These are phyloP conservation scores for Electrona antarctica DNA, from an alignment of 2,113 vertebrate species.

Conservation along the genomic window DNA sequence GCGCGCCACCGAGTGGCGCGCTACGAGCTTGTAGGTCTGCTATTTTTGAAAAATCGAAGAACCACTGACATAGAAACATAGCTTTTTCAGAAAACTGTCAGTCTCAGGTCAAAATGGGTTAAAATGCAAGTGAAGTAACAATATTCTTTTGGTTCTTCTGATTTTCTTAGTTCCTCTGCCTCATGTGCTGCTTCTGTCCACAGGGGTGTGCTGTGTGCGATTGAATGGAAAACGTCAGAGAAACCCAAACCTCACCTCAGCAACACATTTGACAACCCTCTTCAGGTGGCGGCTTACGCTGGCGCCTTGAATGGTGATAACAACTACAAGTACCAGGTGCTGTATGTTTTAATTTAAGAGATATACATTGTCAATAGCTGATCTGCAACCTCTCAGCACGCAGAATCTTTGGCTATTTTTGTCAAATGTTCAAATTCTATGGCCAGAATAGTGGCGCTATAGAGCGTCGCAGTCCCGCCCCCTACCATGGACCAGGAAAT, in stretches of 20 bases:
- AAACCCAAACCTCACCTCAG: conserved; percentile 87
- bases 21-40: too few species aligned
- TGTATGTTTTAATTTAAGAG: conserved; percentile 33
- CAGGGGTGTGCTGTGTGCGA: conserved; percentile 90
- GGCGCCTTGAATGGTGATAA: conserved; percentile 90
- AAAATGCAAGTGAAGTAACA: not conserved
- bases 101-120: too few species aligned
- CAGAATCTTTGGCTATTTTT: too few species aligned
- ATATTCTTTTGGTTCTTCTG: not conserved
- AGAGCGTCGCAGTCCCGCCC: too few species aligned
- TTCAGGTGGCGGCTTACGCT: conserved; percentile 93
- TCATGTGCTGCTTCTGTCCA: conserved; percentile 24
- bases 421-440: too few species aligned
- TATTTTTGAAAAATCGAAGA: too few species aligned
- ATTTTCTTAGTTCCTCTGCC: not conserved
- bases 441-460: too few species aligned
- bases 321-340: conserved; percentile 93
- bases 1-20: too few species aligned
- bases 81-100: too few species aligned
- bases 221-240: conserved; percentile 98
- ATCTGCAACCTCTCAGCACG: too few species aligned
- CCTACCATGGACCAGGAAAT: too few species aligned
- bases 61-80: too few species aligned
- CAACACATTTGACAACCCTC: conserved; percentile 92
- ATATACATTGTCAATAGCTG: not conserved